Conservation (phyloP, 1,140 invertebrate species). For the Magallana angulata region DNA sequence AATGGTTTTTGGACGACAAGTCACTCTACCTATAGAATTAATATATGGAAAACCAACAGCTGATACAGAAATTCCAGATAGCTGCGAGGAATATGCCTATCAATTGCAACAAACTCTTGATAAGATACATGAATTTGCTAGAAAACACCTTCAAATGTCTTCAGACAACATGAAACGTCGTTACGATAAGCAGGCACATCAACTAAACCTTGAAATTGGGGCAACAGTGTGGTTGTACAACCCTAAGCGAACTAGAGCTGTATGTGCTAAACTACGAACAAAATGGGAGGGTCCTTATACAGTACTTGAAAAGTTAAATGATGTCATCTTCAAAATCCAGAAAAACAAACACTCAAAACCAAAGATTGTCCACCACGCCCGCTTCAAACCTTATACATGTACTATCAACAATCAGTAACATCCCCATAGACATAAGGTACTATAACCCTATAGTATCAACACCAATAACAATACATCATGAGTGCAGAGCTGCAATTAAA, state of each 20-base stretch:
- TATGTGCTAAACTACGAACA: conserved; percentile 6
- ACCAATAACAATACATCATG: neutral
- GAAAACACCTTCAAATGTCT: conserved; percentile 13
- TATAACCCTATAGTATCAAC: neutral
- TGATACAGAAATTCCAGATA: neutral
- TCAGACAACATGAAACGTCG: conserved; percentile 41
- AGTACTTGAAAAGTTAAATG: conserved; percentile 37
- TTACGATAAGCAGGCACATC: conserved; percentile 33
- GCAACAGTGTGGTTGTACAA: conserved; percentile 41
- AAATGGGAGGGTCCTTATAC: conserved; percentile 46
- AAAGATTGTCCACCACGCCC: conserved; percentile 46
- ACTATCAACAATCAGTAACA: neutral
- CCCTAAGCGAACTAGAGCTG: neutral
- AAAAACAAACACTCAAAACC: conserved; percentile 33
- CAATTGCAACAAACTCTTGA: neutral
- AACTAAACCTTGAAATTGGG: neutral
- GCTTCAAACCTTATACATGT: conserved; percentile 42
- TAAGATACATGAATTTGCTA: conserved; percentile 40
- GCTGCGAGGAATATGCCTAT: conserved; percentile 7
- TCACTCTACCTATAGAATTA: conserved; percentile 44
- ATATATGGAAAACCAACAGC: conserved; percentile 10
- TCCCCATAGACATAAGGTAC: neutral
- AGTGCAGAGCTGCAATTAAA: neutral
- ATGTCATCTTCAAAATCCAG: conserved; percentile 52
- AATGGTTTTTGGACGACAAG: conserved; percentile 46